A percentile compares a stretch with the other conserved stretches of the same genome.
Conservation (phyloP, 2,113 vertebrate genomes). For the Petrocephalus zakoni region DNA sequence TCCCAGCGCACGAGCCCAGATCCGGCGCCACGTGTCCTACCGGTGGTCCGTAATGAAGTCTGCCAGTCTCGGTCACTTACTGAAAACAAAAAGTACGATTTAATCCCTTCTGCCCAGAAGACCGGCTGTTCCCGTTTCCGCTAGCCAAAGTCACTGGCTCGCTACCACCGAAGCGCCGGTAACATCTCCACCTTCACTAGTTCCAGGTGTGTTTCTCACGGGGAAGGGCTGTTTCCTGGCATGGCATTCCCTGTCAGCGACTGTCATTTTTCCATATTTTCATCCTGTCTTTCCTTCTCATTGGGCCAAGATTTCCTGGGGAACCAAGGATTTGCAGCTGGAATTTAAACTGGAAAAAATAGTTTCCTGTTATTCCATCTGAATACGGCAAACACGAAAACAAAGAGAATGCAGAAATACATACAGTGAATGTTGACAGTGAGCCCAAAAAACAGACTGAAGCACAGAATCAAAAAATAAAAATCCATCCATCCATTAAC, state of each 20-base stretch:
- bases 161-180: not conserved
- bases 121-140: not conserved
- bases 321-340: not conserved
- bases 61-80: not conserved
- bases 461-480: not conserved
- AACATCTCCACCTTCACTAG: not conserved
- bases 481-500: not conserved
- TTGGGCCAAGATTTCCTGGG: not conserved
- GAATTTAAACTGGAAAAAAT: not conserved
- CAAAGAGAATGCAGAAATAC: not conserved
- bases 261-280: not conserved
- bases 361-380: constrained; percentile 2
- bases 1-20: not conserved
- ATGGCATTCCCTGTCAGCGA: not conserved
- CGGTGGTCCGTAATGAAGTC: not conserved
- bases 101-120: not conserved
- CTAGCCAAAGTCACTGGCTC: not conserved
- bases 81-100: not conserved
- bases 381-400: not conserved
- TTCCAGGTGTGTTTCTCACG: not conserved
- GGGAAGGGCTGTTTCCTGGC: not conserved
- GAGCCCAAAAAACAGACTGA: not conserved
- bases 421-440: not conserved
- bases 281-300: not conserved
- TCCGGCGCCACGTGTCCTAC: not conserved